Conservation (phyloP, 2,113 vertebrate species). For the Pygoscelis antarcticus region DNA sequence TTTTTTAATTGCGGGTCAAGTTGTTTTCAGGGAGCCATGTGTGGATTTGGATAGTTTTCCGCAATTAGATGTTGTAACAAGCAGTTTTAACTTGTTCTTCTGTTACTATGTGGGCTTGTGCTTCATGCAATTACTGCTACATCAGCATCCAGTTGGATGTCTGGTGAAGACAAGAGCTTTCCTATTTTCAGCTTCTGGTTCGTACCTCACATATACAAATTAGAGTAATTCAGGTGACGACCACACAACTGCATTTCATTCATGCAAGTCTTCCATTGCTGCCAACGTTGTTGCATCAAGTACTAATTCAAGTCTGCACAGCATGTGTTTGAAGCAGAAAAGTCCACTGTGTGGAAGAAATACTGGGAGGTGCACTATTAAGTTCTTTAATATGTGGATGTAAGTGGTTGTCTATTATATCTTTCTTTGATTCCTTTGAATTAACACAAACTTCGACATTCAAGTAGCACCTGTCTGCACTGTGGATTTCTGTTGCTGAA, state of each 20-base stretch:
- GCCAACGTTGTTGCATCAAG: accelerated
- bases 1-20: accelerated
- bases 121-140: not conserved
- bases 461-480: not conserved
- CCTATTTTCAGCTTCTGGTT: not conserved
- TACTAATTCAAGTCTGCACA: not conserved
- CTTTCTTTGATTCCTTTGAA: not conserved
- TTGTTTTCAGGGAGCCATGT: not conserved
- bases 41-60: not conserved
- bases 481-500: not conserved
- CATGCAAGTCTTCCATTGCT: not conserved
- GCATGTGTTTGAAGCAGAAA: not conserved
- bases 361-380: accelerated
- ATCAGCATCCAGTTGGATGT: not conserved
- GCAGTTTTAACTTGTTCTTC: not conserved
- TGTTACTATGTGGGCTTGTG: accelerated
- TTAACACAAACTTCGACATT: not conserved
- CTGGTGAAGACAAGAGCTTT: not conserved
- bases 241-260: accelerated
- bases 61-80: not conserved
- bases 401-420: not conserved
- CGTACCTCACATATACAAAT: not conserved
- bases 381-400: not conserved
- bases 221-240: not conserved
- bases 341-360: not conserved